A percentile compares a stretch with the other conserved stretches of the same genome.
Conservation (phyloP, 2,797 vertebrate genomes). For the Cynopterus sphinx region DNA sequence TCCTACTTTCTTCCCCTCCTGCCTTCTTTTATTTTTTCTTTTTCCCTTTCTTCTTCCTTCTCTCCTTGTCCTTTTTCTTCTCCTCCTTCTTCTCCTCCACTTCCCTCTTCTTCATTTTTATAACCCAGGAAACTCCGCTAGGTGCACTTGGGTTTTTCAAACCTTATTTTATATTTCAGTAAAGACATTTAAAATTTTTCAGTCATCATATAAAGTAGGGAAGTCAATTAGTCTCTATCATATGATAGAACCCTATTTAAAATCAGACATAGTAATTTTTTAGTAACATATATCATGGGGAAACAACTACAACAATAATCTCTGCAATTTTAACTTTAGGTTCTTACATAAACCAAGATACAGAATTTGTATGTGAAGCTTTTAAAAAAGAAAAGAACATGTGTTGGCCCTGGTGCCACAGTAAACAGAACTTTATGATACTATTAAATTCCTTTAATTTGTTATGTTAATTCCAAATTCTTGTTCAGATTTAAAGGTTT, state of each 20-base stretch:
- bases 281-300: background rate
- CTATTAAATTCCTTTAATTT: background rate
- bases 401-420: background rate
- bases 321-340: background rate
- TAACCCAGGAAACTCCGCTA: background rate
- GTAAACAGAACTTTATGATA: background rate
- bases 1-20: accelerated
- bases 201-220: background rate
- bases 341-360: background rate
- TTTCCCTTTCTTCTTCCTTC: accelerated
- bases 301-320: background rate
- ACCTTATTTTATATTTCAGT: conserved; percentile 10
- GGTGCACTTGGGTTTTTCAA: background rate
- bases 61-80: background rate
- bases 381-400: background rate
- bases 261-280: background rate
- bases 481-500: background rate
- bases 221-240: background rate
- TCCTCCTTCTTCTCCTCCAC: background rate
- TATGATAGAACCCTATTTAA: background rate
- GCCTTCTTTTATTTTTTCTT: background rate
- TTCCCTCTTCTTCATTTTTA: background rate
- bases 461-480: background rate
- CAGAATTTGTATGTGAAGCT: background rate
- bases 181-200: background rate